phyloP scores from a whole-genome alignment of 2,797 vertebrate genomes.

The Zenarchopterus dispar region DNA sequence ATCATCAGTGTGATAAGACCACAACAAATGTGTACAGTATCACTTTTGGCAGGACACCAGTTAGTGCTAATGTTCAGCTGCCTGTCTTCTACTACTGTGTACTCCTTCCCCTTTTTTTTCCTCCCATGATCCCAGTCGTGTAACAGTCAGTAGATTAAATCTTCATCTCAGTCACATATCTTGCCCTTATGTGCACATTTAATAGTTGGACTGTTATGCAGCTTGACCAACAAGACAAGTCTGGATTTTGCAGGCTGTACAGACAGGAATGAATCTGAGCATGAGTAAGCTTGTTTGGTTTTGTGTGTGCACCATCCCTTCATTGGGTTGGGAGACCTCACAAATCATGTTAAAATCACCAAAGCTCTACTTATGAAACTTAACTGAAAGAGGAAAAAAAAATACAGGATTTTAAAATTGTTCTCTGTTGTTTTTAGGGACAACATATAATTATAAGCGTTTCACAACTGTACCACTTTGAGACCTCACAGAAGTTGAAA shows the following conservation, averaged over 20 bases:
- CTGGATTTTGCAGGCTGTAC: conserved; percentile 2
- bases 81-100: no score
- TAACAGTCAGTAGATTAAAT: not conserved
- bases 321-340: not conserved
- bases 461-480: no score
- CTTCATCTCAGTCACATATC: not conserved
- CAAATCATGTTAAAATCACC: conserved; percentile 6
- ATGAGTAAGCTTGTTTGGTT: conserved; percentile 16
- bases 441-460: no score
- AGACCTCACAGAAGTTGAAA: no score
- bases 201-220: not conserved
- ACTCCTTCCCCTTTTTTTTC: not conserved
- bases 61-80: no score
- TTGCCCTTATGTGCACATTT: not conserved
- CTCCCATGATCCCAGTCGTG: not conserved
- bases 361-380: conserved; percentile 1
- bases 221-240: not conserved
- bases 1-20: conserved; percentile 11
- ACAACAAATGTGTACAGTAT: no score
- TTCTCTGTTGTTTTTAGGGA: not conserved
- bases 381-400: not conserved
- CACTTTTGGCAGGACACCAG: no score
- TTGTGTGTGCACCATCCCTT: not conserved
- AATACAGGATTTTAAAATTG: not conserved
- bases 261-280: not conserved